phyloP scores from a whole-genome alignment of 2,797 vertebrate genomes.

The Mormyrus proboscirostris region DNA sequence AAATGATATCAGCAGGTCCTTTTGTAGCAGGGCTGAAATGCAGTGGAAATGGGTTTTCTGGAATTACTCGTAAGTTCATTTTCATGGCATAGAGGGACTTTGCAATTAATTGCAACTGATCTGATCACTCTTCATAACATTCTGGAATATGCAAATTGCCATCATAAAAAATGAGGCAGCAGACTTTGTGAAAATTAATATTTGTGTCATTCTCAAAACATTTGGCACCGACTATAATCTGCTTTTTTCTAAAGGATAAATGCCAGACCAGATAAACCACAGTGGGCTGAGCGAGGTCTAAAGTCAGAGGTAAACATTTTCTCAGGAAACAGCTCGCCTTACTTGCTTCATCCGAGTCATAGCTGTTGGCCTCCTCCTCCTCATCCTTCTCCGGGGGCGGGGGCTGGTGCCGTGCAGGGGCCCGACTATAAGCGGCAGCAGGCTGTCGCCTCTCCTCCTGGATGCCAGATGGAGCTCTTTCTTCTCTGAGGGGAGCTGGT shows the following conservation, averaged over 20 bases:
- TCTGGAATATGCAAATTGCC: not conserved
- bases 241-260: not conserved
- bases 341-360: slow-evolving; percentile 95
- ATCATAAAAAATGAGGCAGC: not conserved
- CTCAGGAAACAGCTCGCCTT: slow-evolving; percentile 33
- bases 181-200: not conserved
- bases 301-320: not conserved
- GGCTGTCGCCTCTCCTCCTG: slow-evolving; percentile 71
- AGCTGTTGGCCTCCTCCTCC: slow-evolving; percentile 86
- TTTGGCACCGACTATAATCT: not conserved
- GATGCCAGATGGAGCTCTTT: slow-evolving; percentile 49
- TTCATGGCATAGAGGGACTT: not conserved
- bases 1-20: not conserved
- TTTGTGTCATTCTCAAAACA: not conserved
- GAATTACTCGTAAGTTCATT: not conserved
- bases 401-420: slow-evolving; percentile 45
- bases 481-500: slow-evolving; percentile 42
- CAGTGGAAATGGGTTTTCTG: not conserved
- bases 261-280: not conserved
- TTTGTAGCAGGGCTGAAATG: not conserved
- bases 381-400: slow-evolving; percentile 61
- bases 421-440: slow-evolving; percentile 47
- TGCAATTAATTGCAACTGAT: not conserved
- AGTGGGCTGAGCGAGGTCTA: not conserved
- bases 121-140: not conserved